A percentile compares a stretch with the other conserved stretches of the same genome.
Conservation (phyloP, 1,140 invertebrate genomes). For the Orius insidiosus region DNA sequence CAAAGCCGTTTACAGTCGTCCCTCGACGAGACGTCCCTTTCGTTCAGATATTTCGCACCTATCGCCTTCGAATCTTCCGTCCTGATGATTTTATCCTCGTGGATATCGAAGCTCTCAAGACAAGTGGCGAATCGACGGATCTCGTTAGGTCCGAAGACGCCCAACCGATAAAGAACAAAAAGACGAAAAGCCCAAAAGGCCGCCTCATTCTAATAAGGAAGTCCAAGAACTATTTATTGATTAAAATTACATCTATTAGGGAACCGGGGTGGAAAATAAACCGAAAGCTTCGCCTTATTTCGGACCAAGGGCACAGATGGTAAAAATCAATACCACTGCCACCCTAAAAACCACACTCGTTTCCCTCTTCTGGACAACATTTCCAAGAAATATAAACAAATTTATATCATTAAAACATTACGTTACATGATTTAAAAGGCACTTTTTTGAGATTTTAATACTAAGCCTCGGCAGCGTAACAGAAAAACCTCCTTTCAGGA, state of each 20-base stretch:
- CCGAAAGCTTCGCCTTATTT: too few relatives aligned
- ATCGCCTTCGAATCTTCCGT: slow-evolving; percentile 71
- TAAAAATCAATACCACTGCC: too few relatives aligned
- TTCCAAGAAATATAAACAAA: too few relatives aligned
- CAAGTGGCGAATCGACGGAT: slow-evolving; percentile 20
- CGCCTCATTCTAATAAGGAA: neutral
- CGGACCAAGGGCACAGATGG: too few relatives aligned
- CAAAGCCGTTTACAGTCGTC: slow-evolving; percentile 71
- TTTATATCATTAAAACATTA: too few relatives aligned
- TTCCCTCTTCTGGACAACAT: too few relatives aligned
- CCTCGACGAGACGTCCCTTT: slow-evolving; percentile 56
- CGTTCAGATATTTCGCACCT: slow-evolving; percentile 77
- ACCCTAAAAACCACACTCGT: too few relatives aligned
- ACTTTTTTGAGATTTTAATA: too few relatives aligned
- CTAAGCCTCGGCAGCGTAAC: too few relatives aligned
- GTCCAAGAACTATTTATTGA: neutral
- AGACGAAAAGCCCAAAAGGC: slow-evolving; percentile 2
- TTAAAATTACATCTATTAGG: neutral
- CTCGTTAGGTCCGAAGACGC: neutral
- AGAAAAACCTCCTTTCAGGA: too few relatives aligned
- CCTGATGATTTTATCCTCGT: slow-evolving; percentile 74
- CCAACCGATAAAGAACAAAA: neutral
- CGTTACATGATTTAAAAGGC: too few relatives aligned
- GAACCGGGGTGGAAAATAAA: neutral
- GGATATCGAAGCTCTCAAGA: slow-evolving; percentile 61